Percentiles rank a stretch among this genome's conserved stretches.
phyloP scores from a whole-genome alignment of 2,888 invertebrate genomes.

The Drosophila neoperkinsi region DNA sequence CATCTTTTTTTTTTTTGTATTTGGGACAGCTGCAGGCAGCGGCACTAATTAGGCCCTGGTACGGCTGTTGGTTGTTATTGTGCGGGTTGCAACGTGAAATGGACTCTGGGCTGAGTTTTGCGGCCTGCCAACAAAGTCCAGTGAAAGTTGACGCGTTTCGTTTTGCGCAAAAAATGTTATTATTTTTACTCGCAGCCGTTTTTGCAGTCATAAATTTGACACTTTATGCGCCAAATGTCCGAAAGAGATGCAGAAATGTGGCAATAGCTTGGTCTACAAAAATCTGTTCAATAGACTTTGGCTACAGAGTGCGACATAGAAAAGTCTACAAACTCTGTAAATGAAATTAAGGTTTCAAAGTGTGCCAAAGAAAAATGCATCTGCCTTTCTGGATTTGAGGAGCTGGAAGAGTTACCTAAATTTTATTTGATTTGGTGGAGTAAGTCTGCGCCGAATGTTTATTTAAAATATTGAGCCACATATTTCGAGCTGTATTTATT shows the following conservation, averaged over 20 bases:
- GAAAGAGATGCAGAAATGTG: slow-evolving; percentile 18
- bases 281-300: neutral
- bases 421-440: neutral
- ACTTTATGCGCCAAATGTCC: slow-evolving; percentile 53
- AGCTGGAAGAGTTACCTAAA: neutral
- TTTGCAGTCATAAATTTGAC: slow-evolving; percentile 52
- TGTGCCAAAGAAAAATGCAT: neutral
- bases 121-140: slow-evolving; percentile 33
- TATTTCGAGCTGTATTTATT: neutral
- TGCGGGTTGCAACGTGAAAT: slow-evolving; percentile 14
- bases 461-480: neutral
- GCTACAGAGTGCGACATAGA: neutral
- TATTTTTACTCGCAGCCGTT: slow-evolving; percentile 34
- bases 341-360: neutral
- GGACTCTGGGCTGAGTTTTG: slow-evolving; percentile 27
- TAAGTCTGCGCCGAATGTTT: neutral
- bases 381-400: neutral
- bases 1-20: neutral
- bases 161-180: slow-evolving; percentile 41
- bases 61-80: slow-evolving; percentile 13
- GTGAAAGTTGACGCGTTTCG: slow-evolving; percentile 71
- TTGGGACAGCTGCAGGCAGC: slow-evolving; percentile 48
- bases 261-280: slow-evolving; percentile 8
- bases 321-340: neutral
- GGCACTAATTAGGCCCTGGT: slow-evolving; percentile 55